Conservation (phyloP, 2,113 vertebrate genomes). For the Turdus rufiventris region DNA sequence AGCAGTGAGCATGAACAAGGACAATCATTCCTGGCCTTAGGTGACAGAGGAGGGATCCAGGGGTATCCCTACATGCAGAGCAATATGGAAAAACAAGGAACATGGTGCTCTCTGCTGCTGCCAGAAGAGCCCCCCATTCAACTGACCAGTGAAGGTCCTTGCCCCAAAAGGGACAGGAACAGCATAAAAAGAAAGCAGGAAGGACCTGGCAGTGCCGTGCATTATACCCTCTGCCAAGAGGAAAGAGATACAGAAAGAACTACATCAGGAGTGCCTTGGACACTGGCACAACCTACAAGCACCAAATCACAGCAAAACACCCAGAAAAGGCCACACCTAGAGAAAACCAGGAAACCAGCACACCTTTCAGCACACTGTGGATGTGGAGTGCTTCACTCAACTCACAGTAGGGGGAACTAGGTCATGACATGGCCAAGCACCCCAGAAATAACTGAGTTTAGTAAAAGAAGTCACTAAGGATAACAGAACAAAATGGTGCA, state of each 20-base stretch:
- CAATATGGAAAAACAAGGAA: conserved; percentile 17
- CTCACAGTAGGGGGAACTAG: neutral
- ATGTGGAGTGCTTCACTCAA: neutral
- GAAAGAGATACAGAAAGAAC: neutral
- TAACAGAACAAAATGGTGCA: conserved; percentile 55
- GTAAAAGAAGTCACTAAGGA: neutral
- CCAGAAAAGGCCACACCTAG: neutral
- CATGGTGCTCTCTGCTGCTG: conserved; percentile 43
- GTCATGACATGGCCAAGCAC: neutral
- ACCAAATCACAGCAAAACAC: conserved; percentile 23
- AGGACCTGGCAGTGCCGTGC: conserved; percentile 16
- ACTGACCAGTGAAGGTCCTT: neutral
- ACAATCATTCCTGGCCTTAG: neutral
- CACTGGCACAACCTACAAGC: neutral
- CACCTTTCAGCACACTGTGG: neutral
- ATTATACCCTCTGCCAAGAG: conserved; percentile 8
- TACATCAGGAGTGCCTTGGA: neutral
- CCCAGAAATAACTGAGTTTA: neutral
- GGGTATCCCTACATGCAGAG: neutral
- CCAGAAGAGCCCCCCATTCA: conserved; percentile 15
- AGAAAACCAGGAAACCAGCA: neutral
- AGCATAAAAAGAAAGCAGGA: neutral
- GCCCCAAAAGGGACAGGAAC: neutral
- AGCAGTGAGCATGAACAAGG: neutral
- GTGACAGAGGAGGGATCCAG: neutral